Conservation (phyloP, 2,113 vertebrate species). For the Rafetus swinhoei region DNA sequence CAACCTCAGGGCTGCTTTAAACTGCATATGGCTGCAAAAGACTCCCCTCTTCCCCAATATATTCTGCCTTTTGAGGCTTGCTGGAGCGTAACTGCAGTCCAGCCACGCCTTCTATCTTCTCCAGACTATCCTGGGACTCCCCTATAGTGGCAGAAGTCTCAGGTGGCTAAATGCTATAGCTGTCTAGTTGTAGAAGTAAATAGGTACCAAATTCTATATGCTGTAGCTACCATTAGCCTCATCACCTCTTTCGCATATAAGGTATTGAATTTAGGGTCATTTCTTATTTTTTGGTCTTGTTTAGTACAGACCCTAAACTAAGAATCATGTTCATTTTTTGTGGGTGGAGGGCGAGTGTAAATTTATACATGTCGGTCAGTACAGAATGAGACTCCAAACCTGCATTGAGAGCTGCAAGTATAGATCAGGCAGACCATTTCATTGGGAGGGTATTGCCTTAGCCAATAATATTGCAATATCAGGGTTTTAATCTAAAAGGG, state of each 20-base stretch:
- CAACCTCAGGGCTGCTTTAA: neutral
- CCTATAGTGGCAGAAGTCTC: neutral
- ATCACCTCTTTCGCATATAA: neutral
- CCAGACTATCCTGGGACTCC: neutral
- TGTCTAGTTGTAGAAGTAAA: neutral
- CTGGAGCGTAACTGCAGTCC: rapidly evolving
- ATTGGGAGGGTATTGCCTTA: neutral
- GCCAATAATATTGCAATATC: neutral
- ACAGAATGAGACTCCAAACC: rapidly evolving
- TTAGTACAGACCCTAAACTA: neutral
- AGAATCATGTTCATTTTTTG: neutral
- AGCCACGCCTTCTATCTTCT: neutral
- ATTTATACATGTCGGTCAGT: rapidly evolving
- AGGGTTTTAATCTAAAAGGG: neutral
- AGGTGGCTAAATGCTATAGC: neutral
- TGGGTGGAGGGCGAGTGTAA: neutral
- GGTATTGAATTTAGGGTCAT: neutral
- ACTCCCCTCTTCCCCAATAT: neutral
- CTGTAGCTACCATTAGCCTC: neutral
- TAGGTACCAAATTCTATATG: neutral
- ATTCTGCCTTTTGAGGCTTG: rapidly evolving
- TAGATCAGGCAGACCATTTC: neutral
- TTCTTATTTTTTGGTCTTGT: neutral
- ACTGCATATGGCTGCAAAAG: neutral
- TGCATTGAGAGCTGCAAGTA: neutral